Base-by-base conservation (phyloP, 2,113 vertebrate species). In the Leucopsar rothschildi region DNA sequence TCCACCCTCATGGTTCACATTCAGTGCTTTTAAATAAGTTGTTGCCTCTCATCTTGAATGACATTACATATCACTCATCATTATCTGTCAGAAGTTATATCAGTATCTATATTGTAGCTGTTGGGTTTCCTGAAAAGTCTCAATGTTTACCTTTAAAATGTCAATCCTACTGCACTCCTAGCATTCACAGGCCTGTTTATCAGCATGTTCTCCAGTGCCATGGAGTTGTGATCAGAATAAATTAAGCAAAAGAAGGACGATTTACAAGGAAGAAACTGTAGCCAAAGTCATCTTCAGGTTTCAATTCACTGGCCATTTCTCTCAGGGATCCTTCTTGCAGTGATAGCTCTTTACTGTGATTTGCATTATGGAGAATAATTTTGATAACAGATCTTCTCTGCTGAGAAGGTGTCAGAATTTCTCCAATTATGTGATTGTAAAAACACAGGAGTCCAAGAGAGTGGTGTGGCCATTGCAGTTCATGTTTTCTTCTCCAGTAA, bases 101-200 rank as follows among this genome's bases (percentile, higher is more conserved):
- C 50, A 65, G 78, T 83, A 86, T 91, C 70, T 92, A 55, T 81
- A 49, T 44, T 93, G 82, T 65, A 96, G 81, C 70, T 92, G 44
- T 65, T 88, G 86, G 39, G 68, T 49, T 92, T 96, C 82, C 75
- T 71, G 78, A 92, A 88, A 96, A 96, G 25, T 82, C 87, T 92
- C 69, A 72, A 17, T 96, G 89, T 95, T 97, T 97, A 93, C 86
- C 71, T 97, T 97, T 75, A 93, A 97, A 96, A 96, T 92, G 92
- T 86, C 96, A 97, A 55, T 89, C 77, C 59, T 92, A 91, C 75
- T 93, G 37, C 83, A 85, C 52, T 70, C 35, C 78, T 84, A 71
- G 66, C 57, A 78, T 95, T 95, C 86, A 72, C 44, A 93, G 71
- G 73, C 24, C 45, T 83, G 20, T 66, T 90, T 81, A 50, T 79